Evolutionary conservation across 2,113 vertebrate genomes (phyloP).

Genomic region (Zosterops hypoxanthus): DNA sequence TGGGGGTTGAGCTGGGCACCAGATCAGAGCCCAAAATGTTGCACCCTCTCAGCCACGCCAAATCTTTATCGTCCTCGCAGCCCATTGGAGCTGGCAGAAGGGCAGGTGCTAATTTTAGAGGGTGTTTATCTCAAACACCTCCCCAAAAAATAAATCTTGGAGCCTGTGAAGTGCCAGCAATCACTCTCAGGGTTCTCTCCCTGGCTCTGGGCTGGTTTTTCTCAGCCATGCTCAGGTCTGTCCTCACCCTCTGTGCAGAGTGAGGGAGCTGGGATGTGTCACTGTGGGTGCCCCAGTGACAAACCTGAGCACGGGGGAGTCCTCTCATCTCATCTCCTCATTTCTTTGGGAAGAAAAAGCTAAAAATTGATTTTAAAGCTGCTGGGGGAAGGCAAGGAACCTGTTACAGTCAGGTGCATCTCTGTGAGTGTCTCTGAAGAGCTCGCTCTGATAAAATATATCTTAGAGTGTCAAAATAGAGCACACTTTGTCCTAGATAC

Average conservation of each 20-base stretch:
- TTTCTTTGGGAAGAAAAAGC: neutral
- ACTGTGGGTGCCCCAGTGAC: neutral
- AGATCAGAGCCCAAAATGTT: neutral
- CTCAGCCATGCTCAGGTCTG: neutral
- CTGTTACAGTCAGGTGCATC: conserved; percentile 2
- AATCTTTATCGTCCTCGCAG: neutral
- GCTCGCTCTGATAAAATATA: conserved; percentile 21
- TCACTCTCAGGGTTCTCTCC: neutral
- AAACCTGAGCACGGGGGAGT: neutral
- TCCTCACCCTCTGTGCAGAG: neutral
- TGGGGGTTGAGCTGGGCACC: neutral
- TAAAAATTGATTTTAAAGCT: neutral
- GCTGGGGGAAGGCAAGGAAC: neutral
- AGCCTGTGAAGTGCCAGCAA: neutral
- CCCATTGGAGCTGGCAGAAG: neutral
- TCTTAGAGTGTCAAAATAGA: conserved; percentile 41
- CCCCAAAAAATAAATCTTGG: neutral
- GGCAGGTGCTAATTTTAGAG: conserved; percentile 45
- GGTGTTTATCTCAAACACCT: neutral
- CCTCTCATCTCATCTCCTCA: neutral
- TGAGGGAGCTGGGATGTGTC: neutral
- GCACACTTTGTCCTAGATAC: conserved; percentile 61
- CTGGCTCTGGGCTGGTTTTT: neutral
- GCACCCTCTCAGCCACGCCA: neutral
- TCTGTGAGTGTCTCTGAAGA: conserved; percentile 25